phyloP scores from a whole-genome alignment of 2,113 vertebrate species.

The Struthidea cinerea region DNA sequence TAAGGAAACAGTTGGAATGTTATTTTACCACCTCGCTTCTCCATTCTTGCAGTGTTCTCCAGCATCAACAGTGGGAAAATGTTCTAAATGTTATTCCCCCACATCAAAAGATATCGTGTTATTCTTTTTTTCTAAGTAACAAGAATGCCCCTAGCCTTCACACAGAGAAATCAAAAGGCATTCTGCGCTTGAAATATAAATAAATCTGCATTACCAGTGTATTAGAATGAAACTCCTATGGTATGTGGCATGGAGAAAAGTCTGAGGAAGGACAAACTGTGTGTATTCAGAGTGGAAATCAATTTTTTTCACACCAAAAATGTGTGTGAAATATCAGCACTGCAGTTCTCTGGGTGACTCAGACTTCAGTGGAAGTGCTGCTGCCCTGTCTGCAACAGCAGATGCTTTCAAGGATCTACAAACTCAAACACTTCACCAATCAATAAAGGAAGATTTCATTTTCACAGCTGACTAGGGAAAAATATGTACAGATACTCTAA shows the following conservation, averaged over 20 bases:
- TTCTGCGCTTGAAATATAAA: not conserved
- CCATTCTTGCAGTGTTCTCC: not conserved
- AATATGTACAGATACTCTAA: not conserved
- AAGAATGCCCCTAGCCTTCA: not conserved
- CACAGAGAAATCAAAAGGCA: not conserved
- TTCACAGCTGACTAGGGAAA: not conserved
- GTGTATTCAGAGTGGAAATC: not conserved
- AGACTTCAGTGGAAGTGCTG: not conserved
- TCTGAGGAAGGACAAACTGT: not conserved
- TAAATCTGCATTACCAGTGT: not conserved
- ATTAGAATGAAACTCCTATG: not conserved
- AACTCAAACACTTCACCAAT: not conserved
- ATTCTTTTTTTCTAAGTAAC: not conserved
- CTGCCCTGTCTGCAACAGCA: not conserved
- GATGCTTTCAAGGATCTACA: not conserved
- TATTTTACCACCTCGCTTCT: not conserved
- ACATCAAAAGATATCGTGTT: not conserved
- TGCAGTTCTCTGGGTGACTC: not conserved
- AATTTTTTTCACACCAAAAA: not conserved
- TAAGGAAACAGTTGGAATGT: conserved; percentile 13
- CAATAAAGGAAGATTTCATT: not conserved
- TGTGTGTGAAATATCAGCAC: not conserved
- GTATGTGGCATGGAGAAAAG: not conserved
- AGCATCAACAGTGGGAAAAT: not conserved
- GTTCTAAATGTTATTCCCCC: not conserved